phyloP scores from a whole-genome alignment of 2,797 vertebrate species.

The Crypturellus tataupa region DNA sequence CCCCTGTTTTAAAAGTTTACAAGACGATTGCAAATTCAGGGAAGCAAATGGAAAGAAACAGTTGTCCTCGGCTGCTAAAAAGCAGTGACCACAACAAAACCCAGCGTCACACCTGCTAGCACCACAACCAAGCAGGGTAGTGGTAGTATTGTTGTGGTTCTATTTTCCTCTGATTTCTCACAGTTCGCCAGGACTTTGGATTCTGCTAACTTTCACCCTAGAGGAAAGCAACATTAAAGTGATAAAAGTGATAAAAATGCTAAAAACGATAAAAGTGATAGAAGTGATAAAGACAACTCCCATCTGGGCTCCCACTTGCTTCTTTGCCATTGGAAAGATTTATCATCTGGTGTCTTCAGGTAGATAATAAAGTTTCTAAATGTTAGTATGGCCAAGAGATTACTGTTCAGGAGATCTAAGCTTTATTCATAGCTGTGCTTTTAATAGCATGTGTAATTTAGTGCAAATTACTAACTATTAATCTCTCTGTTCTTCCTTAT shows the following conservation, averaged over 20 bases:
- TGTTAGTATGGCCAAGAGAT: neutral
- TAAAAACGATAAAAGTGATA: constrained; percentile 6
- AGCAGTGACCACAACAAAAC: neutral
- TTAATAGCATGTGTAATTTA: constrained; percentile 15
- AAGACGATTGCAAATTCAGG: neutral
- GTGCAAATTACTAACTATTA: neutral
- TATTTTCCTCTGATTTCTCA: neutral
- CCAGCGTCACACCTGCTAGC: neutral
- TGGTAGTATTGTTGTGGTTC: neutral
- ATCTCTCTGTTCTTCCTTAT: neutral
- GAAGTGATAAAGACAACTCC: constrained; percentile 16
- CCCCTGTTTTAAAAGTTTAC: neutral
- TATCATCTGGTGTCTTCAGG: neutral
- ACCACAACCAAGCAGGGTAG: neutral
- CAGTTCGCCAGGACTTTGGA: neutral
- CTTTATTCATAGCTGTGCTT: neutral
- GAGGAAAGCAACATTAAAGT: neutral
- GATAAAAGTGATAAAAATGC: neutral
- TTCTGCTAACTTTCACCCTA: neutral
- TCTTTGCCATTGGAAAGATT: neutral
- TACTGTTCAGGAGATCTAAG: neutral
- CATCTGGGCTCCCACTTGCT: neutral
- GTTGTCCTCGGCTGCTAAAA: neutral
- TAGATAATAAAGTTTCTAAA: constrained; percentile 7
- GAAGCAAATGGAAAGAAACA: neutral